Evolutionary conservation across 2,888 invertebrate species (phyloP).

Genomic region (Clepsis dumicolana): DNA sequence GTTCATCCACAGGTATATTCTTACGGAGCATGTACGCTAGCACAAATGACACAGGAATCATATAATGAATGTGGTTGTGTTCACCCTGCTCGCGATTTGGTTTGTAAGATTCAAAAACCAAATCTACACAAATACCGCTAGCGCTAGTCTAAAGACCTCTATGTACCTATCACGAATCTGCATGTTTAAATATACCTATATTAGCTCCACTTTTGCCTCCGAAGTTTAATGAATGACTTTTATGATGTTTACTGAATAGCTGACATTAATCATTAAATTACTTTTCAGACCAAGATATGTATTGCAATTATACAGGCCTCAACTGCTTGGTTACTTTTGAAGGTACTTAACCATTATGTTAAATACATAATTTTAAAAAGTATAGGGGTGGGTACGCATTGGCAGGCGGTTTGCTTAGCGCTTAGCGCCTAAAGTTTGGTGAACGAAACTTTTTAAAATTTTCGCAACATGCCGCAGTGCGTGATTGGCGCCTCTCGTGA

Average conservation of each 20-base stretch:
- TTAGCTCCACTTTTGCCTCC: too few relatives aligned
- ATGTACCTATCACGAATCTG: too few relatives aligned
- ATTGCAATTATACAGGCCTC: conserved; percentile 84
- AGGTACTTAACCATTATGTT: conserved; percentile 35
- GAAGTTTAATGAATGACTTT: too few relatives aligned
- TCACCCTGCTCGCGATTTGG: conserved; percentile 70
- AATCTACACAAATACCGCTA: neutral
- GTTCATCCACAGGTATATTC: conserved; percentile 66
- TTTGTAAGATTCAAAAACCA: conserved; percentile 60
- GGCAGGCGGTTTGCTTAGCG: too few relatives aligned
- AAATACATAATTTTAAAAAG: neutral
- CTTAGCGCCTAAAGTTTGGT: too few relatives aligned
- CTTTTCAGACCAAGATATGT: conserved; percentile 72
- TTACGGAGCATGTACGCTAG: conserved; percentile 74
- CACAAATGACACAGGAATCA: conserved; percentile 63
- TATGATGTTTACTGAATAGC: too few relatives aligned
- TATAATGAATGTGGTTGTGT: conserved; percentile 73
- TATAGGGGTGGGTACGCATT: too few relatives aligned
- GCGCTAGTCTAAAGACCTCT: neutral
- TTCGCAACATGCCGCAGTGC: too few relatives aligned
- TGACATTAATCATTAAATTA: conserved; percentile 44
- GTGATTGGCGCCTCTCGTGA: too few relatives aligned
- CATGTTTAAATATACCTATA: too few relatives aligned
- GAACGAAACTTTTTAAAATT: too few relatives aligned
- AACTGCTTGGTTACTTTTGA: conserved; percentile 70